Evolutionary conservation across 2,113 vertebrate species (phyloP).

Genomic region (Pseudorhombus dupliciocellatus): DNA sequence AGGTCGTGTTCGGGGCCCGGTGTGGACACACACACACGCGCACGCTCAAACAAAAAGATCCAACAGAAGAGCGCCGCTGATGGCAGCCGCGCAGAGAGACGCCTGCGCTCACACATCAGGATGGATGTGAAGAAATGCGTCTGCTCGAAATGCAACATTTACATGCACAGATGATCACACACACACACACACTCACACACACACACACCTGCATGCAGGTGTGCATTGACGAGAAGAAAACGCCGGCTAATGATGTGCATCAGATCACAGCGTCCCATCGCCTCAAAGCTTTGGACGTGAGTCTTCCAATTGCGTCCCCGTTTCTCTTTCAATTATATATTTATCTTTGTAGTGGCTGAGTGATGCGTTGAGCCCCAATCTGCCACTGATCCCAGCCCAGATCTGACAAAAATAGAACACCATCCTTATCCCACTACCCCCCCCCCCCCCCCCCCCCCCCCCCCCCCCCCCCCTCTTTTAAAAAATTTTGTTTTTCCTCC

Average conservation of each 20-base stretch:
- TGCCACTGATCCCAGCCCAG: conserved; percentile 57
- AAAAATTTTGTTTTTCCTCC: too few species aligned
- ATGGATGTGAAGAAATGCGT: conserved; percentile 36
- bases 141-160: conserved; percentile 44
- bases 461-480: not conserved
- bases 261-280: conserved; percentile 24
- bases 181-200: conserved; percentile 22
- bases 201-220: not conserved
- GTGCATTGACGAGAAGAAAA: not conserved
- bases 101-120: conserved; percentile 13
- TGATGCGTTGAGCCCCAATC: conserved; percentile 43
- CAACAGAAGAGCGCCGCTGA: not conserved
- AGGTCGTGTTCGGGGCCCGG: not conserved
- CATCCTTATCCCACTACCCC: conserved; percentile 48
- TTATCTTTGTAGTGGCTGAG: conserved; percentile 61
- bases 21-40: not conserved
- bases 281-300: conserved; percentile 43
- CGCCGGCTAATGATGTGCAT: conserved; percentile 46
- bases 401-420: conserved; percentile 68
- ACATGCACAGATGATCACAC: conserved; percentile 48
- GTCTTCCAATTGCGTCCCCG: conserved; percentile 41
- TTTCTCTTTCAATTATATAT: conserved; percentile 62
- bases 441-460: not conserved
- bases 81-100: conserved; percentile 2
- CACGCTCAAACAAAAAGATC: conserved; percentile 5